Base-by-base conservation (phyloP, 1,140 invertebrate species). In the Leptopilina clavipes region DNA sequence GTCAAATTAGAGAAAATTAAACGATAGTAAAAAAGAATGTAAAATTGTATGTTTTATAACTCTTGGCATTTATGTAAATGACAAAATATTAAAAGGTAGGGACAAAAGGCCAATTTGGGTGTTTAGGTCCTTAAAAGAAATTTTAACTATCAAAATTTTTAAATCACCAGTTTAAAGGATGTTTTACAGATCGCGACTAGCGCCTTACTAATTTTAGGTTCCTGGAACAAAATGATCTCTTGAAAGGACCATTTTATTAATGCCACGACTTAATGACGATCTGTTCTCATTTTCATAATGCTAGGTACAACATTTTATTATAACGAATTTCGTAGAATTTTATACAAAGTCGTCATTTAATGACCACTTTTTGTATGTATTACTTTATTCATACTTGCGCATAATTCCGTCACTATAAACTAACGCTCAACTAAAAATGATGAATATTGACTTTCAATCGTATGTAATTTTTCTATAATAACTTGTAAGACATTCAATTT, bases 1-100 rank as follows among this genome's bases (percentile, higher is more conserved):
- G n/a, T 17, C 59, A 65, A 65, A 65, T 65, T 65, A 31, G 22
- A 65, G 59, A 65, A 31, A 65, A 65, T 65, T 65, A 65, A 65
- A 65, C 25, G 59, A 65, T 65, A 65, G 25, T 65, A 65, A 65
- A 65, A 65, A 65, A 40, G 59, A 22, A 65, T 19, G 59, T 65
- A 65, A 65, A 65, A 65, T 52, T 65, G 59, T 65, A 65, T 31
- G 22, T 65, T 37, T 65, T 65, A n/a, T 65, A 40, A 0, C 31
- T 65, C 59, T 65, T 19, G n/a, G 10, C 25, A 31, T 14, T 65
- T 65, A 65, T 65, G 59, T 65, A 65, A 65, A 65, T 65, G 59
- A 65, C 59, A 65, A 65, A 65, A 65, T 65, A 65, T 31, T 65
- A 65, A 65, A 37, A 65, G 59, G 59, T 65, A 37, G 59, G 59